Base-by-base conservation (phyloP, 2,113 vertebrate species). In the Lathamus discolor region DNA sequence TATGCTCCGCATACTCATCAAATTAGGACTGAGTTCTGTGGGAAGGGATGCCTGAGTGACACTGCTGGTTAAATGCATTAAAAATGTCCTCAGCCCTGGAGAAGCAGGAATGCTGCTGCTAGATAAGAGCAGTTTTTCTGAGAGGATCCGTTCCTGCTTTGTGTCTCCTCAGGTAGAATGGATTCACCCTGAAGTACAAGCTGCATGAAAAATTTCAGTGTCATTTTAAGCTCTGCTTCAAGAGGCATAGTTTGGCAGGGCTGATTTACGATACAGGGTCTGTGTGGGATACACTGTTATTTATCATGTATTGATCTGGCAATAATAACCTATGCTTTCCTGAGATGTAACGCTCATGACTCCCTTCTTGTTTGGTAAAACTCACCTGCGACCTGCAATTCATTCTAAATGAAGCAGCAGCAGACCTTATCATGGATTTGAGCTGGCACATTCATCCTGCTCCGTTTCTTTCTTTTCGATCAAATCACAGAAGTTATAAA, bases 241-340 rank as follows among this genome's bases (percentile, higher is more conserved):
- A 43, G 68, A 55, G 73, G 66, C 39, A 1, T 22, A 9, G 73
- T 48, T 91, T 68, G 91, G 52, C 91, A 91, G 92, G 67, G 27
- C 59, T 93, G 88, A 76, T 94, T 72, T 72, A 61, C 39, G 85
- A 64, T 55, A 79, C 0, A 0, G 8, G 6, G 52, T 28, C 70
- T 85, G 69, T 68, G 82, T 82, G 90, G 85, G 62, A 46, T 51
- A 39, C 11, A 4, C 55, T 80, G 76, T 48, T 90, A 82, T 93
- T 95, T 93, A 84, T 95, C 81, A 55, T 43, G 35, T 84, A 59
- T 96, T 84, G 92, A 86, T 86, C 77, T 86, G 91, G 69, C 2
- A 18, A 82, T 86, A 94, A 91, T 81, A 91, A 86, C 69, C 73
- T 12, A 1, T 86, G 62, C 78, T 93, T 79, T 66, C 57, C 63